Percentiles rank a stretch among this genome's conserved stretches.
Conservation (phyloP, 2,888 invertebrate genomes). For the Agriopis marginaria region DNA sequence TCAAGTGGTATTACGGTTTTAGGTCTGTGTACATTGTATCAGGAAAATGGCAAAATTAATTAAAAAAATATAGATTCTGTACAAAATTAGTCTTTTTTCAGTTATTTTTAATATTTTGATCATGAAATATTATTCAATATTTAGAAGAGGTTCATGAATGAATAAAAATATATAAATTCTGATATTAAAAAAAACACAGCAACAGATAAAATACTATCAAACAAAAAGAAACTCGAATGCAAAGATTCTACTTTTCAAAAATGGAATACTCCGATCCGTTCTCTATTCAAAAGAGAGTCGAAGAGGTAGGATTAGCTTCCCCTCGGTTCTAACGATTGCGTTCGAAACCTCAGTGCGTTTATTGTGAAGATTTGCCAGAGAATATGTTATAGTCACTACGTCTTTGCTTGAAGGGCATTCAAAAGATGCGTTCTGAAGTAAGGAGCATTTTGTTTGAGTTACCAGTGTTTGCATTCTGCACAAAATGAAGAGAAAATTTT, state of each 20-base stretch:
- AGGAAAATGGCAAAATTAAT: not conserved
- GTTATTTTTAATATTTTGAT: no score
- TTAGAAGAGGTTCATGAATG: no score
- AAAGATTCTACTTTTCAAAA: conserved; percentile 28
- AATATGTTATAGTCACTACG: conserved; percentile 1
- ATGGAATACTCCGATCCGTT: conserved; percentile 27
- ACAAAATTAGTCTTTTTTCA: no score
- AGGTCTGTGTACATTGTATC: not conserved
- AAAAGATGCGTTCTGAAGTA: conserved; percentile 40
- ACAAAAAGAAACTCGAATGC: conserved; percentile 18
- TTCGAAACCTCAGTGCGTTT: conserved; percentile 42
- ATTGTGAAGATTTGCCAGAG: conserved; percentile 17
- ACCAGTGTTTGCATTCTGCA: conserved; percentile 24
- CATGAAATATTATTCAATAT: no score
- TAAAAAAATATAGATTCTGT: no score
- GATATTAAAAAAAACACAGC: not conserved
- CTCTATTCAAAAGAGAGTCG: conserved; percentile 49
- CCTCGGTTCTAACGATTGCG: conserved; percentile 48
- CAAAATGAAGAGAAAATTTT: conserved; percentile 7
- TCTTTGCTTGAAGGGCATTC: conserved; percentile 27
- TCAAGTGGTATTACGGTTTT: conserved; percentile 24
- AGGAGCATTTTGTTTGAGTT: conserved; percentile 44
- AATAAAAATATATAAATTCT: not conserved
- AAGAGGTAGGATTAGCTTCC: conserved; percentile 54
- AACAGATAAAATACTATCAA: conserved; percentile 1